These are phyloP conservation scores for Nothoprocta perdicaria DNA, from an alignment of 2,113 vertebrate species.

Conservation along the genomic window DNA sequence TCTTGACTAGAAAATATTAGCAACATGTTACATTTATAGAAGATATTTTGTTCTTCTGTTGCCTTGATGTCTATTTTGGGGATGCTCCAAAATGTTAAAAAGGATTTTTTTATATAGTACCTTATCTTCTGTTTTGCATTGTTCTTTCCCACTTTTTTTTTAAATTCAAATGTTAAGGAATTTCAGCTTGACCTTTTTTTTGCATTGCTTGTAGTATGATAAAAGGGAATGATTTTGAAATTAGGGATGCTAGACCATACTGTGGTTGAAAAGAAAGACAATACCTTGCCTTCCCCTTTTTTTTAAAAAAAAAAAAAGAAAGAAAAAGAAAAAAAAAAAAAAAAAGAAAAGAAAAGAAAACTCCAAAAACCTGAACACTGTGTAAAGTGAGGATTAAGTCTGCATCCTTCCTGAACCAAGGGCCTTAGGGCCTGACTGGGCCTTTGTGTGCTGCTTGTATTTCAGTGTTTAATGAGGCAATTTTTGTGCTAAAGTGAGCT, in stretches of 20 bases:
- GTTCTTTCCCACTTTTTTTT: neutral
- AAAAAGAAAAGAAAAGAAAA: neutral
- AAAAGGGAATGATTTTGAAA: neutral
- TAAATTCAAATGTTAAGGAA: neutral
- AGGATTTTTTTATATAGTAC: rapidly evolving
- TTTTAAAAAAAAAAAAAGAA: neutral
- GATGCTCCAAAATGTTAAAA: neutral
- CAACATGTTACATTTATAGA: too few relatives aligned
- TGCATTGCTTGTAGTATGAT: neutral
- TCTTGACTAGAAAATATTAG: neutral
- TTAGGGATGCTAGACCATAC: neutral
- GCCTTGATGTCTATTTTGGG: neutral
- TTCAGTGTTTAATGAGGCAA: neutral
- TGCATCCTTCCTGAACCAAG: neutral
- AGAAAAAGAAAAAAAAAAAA: too few relatives aligned
- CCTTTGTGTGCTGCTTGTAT: neutral
- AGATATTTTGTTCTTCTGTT: neutral
- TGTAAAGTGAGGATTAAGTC: neutral
- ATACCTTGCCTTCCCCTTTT: neutral
- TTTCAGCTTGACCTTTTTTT: neutral
- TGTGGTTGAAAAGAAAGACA: neutral
- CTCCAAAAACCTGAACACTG: neutral
- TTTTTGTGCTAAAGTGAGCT: neutral
- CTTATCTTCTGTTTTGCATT: neutral
- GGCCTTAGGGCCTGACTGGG: neutral